phyloP scores from a whole-genome alignment of 1,140 invertebrate species.

The Anastrepha ludens region DNA sequence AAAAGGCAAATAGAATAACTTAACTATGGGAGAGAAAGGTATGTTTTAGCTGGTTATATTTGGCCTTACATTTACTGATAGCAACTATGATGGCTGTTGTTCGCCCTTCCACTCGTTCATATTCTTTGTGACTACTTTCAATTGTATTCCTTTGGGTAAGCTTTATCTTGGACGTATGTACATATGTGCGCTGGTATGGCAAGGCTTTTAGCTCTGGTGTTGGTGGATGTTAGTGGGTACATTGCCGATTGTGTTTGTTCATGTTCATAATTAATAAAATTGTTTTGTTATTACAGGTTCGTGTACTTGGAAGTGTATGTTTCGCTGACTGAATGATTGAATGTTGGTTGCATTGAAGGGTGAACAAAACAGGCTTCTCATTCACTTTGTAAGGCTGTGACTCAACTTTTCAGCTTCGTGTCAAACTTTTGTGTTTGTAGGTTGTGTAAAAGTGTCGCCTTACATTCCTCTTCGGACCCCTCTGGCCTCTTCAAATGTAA shows the following conservation, averaged over 20 bases:
- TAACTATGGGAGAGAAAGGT: not conserved
- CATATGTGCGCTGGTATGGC: not conserved
- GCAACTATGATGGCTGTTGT: not conserved
- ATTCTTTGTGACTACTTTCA: not conserved
- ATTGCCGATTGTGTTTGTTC: constrained; percentile 24
- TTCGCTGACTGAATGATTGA: not conserved
- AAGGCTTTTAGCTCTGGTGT: not conserved
- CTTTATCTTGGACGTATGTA: not conserved
- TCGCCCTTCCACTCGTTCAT: not conserved
- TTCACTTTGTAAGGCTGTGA: constrained; percentile 25
- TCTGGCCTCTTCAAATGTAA: not conserved
- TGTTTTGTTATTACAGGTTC: not conserved
- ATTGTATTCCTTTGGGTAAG: not conserved
- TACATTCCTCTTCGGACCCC: not conserved
- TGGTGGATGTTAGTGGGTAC: not conserved
- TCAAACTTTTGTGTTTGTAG: not conserved
- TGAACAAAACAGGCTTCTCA: not conserved
- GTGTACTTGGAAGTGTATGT: not conserved
- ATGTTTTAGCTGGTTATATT: not conserved
- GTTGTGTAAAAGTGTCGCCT: not conserved
- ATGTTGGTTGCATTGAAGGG: not conserved
- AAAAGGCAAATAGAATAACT: not conserved
- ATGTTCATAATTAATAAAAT: constrained; percentile 41
- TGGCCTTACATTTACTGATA: not conserved
- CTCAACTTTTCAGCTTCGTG: constrained; percentile 32